Percentiles rank a stretch among this genome's conserved stretches.
These are phyloP conservation scores for Tursiops truncatus DNA, from an alignment of 2,113 vertebrate species.

Conservation along the genomic window DNA sequence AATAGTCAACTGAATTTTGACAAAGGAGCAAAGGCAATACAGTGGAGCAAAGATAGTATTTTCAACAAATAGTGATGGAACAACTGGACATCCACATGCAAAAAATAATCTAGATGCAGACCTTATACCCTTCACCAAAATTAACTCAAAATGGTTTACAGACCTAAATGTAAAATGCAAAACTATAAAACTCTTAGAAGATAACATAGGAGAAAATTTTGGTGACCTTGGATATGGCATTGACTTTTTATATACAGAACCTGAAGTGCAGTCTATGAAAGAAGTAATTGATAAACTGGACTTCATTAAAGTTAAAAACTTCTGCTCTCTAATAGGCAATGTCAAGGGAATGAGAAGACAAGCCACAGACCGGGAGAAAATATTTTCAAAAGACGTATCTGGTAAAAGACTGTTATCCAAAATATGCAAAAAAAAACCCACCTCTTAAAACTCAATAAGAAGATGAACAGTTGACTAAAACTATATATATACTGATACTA, in stretches of 20 bases:
- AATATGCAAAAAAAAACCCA: background rate
- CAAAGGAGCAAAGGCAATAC: background rate
- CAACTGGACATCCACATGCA: background rate
- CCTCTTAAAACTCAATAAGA: background rate
- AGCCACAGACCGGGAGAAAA: background rate
- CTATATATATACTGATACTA: background rate
- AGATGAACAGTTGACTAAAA: background rate
- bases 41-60: background rate
- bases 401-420: background rate
- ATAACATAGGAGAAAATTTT: background rate
- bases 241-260: background rate
- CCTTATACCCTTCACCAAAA: background rate
- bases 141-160: background rate
- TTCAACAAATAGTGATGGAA: background rate
- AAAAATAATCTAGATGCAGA: background rate
- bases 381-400: background rate
- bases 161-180: background rate
- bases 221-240: background rate
- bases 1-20: background rate
- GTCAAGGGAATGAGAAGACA: background rate
- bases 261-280: background rate
- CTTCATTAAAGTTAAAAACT: background rate
- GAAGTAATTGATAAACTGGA: background rate
- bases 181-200: background rate
- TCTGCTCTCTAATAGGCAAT: background rate